phyloP scores from a whole-genome alignment of 2,797 vertebrate genomes.

The Manis javanica region DNA sequence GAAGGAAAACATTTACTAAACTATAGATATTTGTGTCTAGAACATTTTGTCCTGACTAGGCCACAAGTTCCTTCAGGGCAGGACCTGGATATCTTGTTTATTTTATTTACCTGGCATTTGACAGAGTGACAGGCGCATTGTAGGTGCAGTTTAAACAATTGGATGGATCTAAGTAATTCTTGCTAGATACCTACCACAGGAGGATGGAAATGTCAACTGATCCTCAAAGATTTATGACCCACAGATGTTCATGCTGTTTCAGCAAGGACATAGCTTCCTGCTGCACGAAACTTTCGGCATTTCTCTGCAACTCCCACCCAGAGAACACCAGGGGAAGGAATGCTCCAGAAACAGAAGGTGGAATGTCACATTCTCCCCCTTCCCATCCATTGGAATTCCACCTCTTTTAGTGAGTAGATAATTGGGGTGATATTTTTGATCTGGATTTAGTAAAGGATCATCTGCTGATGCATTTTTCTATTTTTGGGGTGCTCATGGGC shows the following conservation, averaged over 20 bases:
- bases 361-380: neutral
- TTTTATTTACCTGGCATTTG: neutral
- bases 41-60: neutral
- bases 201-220: neutral
- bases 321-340: neutral
- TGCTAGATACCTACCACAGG: neutral
- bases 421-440: neutral
- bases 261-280: neutral
- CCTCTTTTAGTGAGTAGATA: neutral
- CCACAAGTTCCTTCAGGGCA: neutral
- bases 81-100: neutral
- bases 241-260: neutral
- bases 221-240: constrained; percentile 40
- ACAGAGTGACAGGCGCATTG: neutral
- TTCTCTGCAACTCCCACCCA: neutral
- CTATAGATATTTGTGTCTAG: neutral
- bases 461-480: neutral
- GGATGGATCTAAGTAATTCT: neutral
- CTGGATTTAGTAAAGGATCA: neutral
- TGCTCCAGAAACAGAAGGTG: neutral
- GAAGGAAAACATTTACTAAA: neutral
- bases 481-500: neutral
- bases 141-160: neutral
- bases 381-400: neutral
- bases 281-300: neutral